Base-by-base conservation (phyloP, 1,140 invertebrate species). In the Augochlora pura region DNA sequence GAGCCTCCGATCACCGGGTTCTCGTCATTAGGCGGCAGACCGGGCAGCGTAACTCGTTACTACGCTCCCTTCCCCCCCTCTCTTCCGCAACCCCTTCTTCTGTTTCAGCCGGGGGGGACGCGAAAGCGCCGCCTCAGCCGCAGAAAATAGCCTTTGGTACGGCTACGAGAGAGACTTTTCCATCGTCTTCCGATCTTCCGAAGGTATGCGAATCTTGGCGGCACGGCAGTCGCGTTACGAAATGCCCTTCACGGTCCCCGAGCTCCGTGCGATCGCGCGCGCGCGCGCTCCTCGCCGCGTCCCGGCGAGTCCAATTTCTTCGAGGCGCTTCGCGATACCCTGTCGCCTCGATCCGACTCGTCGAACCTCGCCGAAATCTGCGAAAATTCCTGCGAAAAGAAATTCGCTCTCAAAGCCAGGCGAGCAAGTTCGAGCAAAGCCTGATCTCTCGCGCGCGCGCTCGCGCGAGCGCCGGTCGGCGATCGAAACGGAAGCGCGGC, bases 151-250 rank as follows among this genome's bases (percentile, higher is more conserved):
- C 60, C 83, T 85, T 74, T 78, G 79, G 68, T 84, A 68, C 72
- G 42, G 54, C 62, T 69, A 16, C 42, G 42, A 21, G 18, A n/a
- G 69, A 77, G 76, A 76, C 49, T 85, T 85, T 85, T 85, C 84
- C 82, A 84, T 84, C 82, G 77, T 70, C 72, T 69, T 76, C 73
- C 69, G 73, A 84, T 85, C 62, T 70, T 54, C 57, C 16, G 18
- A 32, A 16, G 49, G 23, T 68, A 32, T 60, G 64, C 81, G 81
- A 80, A 84, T 83, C 77, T 84, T 74, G 59, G 39, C 70, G 82
- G 69, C 79, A 77, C 70, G 82, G 69, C 79, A 77, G 71, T 81
- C 73, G 74, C 82, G 77, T 85, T 85, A 77, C 84, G 84, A 85
- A 85, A 85, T 78, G 82, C 84, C 84, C 84, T 84, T 84, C 84